Base-by-base conservation (phyloP, 2,113 vertebrate species). In the Sisor rabdophorus region DNA sequence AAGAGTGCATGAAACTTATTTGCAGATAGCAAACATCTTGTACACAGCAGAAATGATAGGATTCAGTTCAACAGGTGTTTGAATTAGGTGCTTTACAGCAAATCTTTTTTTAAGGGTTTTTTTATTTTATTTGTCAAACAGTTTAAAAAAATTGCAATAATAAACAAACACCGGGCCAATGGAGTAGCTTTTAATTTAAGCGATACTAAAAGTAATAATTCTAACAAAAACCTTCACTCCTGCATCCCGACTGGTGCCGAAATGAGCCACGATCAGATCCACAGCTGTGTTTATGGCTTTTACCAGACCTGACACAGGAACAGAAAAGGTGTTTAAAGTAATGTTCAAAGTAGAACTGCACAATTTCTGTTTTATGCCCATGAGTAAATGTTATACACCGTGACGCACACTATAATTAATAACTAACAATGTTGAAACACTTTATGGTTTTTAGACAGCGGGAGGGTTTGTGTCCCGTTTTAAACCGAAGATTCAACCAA, bases 181-280 rank as follows among this genome's bases (percentile, higher is more conserved):
- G n/a, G n/a, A n/a, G n/a, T n/a, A n/a, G n/a, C n/a, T n/a, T n/a
- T n/a, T n/a, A n/a, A n/a, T n/a, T n/a, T n/a, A n/a, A n/a, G n/a
- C 8, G n/a, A 16, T 68, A 17, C 7, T 28, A 24, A 26, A 11
- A 19, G 2, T 9, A 56, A 56, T 16, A 17, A 30, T 15, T 20
- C 44, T 8, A 3, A 73, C 12, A 20, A 1, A 1, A 13, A 74
- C 97, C 94, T 99, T 99, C 1, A 98, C 92, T 0, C 95, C 95
- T 1, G 95, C 93, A 80, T 98, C 95, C 68, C 96, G 91, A 83
- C 95, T 98, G 76, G 95, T 98, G 69, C 96, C 94, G 52, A 99
- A 99, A 84, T 99, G 96, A 40, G 95, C 95, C 81, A 98, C 96
- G 0, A 99, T 98, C 80, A 99, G 91, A 85, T 99, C 97, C 71